These are phyloP conservation scores for Heliconius himera DNA, from an alignment of 1,140 invertebrate species.

Conservation along the genomic window DNA sequence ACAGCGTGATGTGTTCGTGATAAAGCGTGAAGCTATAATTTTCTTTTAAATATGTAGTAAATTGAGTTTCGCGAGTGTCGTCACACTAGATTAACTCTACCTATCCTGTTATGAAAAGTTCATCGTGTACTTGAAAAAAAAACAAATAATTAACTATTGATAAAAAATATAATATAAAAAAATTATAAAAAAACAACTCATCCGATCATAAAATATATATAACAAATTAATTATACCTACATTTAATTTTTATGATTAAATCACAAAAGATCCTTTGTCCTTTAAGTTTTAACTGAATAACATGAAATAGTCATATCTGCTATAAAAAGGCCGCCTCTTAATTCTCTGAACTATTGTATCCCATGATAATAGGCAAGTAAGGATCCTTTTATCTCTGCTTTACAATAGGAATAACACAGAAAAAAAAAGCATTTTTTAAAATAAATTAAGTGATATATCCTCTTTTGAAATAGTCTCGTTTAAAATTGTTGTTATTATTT, in stretches of 20 bases:
- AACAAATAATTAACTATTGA: neutral
- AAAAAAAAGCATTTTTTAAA: slow-evolving; percentile 1
- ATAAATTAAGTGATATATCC: slow-evolving; percentile 16
- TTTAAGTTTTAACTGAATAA: slow-evolving; percentile 15
- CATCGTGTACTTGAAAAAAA: too few relatives aligned
- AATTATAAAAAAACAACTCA: neutral
- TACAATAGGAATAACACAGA: slow-evolving; percentile 6
- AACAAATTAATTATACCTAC: slow-evolving; percentile 1
- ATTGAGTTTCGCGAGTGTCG: too few relatives aligned
- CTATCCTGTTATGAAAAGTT: too few relatives aligned
- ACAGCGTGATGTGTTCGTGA: too few relatives aligned
- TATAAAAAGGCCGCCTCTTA: slow-evolving; percentile 10
- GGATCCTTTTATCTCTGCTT: slow-evolving; percentile 3
- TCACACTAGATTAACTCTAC: too few relatives aligned
- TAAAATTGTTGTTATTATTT: slow-evolving; percentile 1
- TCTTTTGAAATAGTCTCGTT: neutral
- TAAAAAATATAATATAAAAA: neutral
- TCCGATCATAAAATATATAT: slow-evolving; percentile 9
- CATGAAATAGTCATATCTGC: slow-evolving; percentile 8
- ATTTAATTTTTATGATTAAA: slow-evolving; percentile 6
- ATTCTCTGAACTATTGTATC: slow-evolving; percentile 5
- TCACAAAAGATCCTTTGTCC: slow-evolving; percentile 19
- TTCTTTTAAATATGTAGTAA: neutral
- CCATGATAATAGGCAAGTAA: slow-evolving; percentile 6
- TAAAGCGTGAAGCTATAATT: neutral